A percentile compares a stretch with the other conserved stretches of the same genome.
phyloP scores from a whole-genome alignment of 2,888 invertebrate species.

The Melangyna quadrimaculata region DNA sequence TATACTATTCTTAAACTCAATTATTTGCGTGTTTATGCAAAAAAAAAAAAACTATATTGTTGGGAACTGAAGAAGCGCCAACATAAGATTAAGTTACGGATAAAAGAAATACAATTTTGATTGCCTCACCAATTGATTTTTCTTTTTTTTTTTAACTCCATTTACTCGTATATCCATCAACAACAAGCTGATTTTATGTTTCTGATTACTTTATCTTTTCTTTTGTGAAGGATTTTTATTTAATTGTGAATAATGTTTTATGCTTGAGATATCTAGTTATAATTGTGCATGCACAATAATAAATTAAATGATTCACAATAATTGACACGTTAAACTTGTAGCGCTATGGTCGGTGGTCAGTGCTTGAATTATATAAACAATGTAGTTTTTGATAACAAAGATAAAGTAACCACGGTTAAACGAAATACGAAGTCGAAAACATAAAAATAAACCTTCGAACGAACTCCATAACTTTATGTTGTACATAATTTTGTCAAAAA shows the following conservation, averaged over 20 bases:
- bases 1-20: slow-evolving; percentile 13
- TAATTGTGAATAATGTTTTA: slow-evolving; percentile 19
- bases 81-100: background rate
- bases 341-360: background rate
- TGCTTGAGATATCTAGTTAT: background rate
- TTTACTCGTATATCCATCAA: slow-evolving; percentile 8
- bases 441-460: too few relatives aligned
- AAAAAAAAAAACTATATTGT: background rate
- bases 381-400: too few relatives aligned
- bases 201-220: slow-evolving; percentile 9
- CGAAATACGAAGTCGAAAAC: too few relatives aligned
- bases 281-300: background rate
- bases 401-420: too few relatives aligned
- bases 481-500: too few relatives aligned
- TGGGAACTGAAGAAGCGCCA: slow-evolving; percentile 38
- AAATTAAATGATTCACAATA: background rate
- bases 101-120: slow-evolving; percentile 27
- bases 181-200: slow-evolving; percentile 4
- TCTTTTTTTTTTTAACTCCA: background rate
- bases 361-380: background rate
- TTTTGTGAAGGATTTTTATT: background rate
- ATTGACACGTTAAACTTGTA: background rate
- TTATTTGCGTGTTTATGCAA: slow-evolving; percentile 44
- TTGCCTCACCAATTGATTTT: slow-evolving; percentile 34
- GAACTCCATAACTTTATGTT: too few relatives aligned